A percentile compares a stretch with the other conserved stretches of the same genome.
phyloP scores from a whole-genome alignment of 2,113 vertebrate species.

The Herpetotheres cachinnans region DNA sequence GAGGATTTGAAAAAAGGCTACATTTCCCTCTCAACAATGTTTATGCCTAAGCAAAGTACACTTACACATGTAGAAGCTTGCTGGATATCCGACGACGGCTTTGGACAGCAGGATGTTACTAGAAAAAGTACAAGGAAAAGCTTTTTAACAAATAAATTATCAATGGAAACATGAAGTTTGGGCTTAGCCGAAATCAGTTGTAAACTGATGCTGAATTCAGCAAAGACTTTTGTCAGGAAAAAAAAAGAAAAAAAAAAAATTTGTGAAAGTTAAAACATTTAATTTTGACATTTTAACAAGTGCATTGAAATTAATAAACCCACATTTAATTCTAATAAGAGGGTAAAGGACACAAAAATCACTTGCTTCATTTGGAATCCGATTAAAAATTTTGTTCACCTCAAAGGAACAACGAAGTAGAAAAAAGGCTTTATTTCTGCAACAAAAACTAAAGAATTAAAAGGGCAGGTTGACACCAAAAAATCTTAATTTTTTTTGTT shows the following conservation, averaged over 20 bases:
- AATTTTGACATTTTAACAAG: neutral
- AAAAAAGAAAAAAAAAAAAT: neutral
- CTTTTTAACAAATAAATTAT: neutral
- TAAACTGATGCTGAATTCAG: neutral
- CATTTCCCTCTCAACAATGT: neutral
- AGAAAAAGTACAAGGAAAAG: neutral
- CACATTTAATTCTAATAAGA: neutral
- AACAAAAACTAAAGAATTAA: neutral
- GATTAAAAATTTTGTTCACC: neutral
- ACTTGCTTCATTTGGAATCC: neutral
- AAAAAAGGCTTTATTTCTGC: neutral
- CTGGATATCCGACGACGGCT: neutral
- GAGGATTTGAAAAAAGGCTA: neutral
- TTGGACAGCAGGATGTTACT: neutral
- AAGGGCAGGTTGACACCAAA: neutral
- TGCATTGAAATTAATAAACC: neutral
- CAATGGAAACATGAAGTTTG: neutral
- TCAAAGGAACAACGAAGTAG: neutral
- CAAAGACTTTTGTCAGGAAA: neutral
- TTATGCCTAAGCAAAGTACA: neutral
- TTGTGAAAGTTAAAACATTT: neutral
- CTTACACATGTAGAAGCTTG: neutral
- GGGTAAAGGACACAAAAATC: neutral
- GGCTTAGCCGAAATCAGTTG: neutral
- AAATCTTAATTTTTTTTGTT: neutral